These are phyloP conservation scores for Gymnorhina tibicen DNA, from an alignment of 2,113 vertebrate genomes.

Conservation along the genomic window DNA sequence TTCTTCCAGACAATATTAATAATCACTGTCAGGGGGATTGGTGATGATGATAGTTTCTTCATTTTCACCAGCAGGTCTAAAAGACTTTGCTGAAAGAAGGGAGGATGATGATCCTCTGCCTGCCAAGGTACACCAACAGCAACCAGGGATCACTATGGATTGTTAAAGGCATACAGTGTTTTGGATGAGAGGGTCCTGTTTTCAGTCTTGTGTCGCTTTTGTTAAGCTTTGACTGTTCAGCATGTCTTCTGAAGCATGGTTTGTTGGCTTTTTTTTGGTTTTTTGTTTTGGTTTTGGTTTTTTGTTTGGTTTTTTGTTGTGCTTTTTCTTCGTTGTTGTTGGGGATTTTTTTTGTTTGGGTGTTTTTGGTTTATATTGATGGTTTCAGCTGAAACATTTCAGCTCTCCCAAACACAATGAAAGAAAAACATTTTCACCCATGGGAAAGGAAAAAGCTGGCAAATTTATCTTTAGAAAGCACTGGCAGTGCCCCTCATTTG, in stretches of 20 bases:
- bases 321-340: not conserved
- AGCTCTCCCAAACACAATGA: not conserved
- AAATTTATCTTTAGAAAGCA: not conserved
- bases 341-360: not conserved
- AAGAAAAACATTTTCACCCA: not conserved
- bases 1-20: not conserved
- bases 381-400: not conserved
- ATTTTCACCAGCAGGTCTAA: not conserved
- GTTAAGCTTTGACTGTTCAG: not conserved
- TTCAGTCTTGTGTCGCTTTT: not conserved
- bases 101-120: not conserved
- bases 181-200: not conserved
- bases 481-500: not conserved
- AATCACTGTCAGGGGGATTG: not conserved
- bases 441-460: not conserved
- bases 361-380: not conserved
- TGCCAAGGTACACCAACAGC: not conserved
- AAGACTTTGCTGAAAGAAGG: not conserved
- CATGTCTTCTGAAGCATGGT: not conserved
- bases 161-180: not conserved
- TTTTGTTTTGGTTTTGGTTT: not conserved
- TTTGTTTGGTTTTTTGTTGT: not conserved
- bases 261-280: not conserved
- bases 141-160: not conserved
- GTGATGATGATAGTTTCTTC: not conserved